Conservation (phyloP, 1,140 invertebrate genomes). For the Eufriesea mexicana region DNA sequence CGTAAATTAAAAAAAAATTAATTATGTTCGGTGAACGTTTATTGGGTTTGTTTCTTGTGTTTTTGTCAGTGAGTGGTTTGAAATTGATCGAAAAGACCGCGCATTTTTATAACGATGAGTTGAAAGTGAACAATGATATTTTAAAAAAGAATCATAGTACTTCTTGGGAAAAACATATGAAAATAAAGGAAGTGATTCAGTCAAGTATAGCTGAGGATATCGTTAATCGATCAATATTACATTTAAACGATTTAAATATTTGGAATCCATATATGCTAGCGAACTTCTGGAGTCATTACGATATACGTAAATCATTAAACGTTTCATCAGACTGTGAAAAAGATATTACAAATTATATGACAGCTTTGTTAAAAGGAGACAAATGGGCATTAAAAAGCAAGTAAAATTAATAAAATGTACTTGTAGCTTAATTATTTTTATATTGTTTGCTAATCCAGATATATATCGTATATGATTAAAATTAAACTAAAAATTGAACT, state of each 20-base stretch:
- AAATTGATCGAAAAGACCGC: background rate
- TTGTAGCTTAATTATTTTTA: too few species aligned
- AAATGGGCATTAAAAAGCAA: constrained; percentile 68
- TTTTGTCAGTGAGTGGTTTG: background rate
- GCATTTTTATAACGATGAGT: background rate
- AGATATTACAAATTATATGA: constrained; percentile 58
- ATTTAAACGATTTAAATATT: constrained; percentile 41
- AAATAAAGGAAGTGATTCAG: background rate
- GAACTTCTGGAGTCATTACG: constrained; percentile 48
- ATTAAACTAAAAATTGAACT: too few species aligned
- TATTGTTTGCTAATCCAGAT: background rate
- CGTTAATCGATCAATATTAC: background rate
- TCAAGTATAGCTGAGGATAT: background rate
- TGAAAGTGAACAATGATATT: background rate
- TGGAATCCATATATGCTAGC: constrained; percentile 60
- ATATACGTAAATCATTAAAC: constrained; percentile 7
- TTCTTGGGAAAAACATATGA: background rate
- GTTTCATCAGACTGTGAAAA: constrained; percentile 54
- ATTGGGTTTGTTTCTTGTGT: background rate
- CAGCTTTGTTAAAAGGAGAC: constrained; percentile 46
- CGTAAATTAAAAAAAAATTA: background rate
- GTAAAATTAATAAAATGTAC: constrained; percentile 45
- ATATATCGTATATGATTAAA: background rate
- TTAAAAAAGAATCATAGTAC: background rate
- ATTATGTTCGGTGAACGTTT: background rate